These are phyloP conservation scores for Quadroppia sp. DNA, from an alignment of 2,888 invertebrate species.

Conservation along the genomic window DNA sequence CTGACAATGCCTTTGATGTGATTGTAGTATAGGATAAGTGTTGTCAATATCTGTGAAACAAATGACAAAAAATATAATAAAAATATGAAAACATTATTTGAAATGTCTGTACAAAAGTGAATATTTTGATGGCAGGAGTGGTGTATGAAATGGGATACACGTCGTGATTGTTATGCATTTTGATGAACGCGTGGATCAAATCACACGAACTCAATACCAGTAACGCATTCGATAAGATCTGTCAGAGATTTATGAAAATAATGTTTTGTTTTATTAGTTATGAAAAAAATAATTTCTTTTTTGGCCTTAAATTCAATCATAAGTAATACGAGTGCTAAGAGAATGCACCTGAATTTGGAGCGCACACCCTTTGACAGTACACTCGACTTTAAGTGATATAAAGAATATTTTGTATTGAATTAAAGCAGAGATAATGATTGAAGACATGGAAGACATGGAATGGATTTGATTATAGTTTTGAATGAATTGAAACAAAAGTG, in stretches of 20 bases:
- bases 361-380: too few species aligned
- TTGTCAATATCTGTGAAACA: neutral
- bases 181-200: neutral
- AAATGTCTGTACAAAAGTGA: conserved; percentile 6
- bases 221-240: neutral
- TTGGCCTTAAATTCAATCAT: too few species aligned
- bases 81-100: neutral
- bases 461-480: too few species aligned
- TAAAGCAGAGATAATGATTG: too few species aligned
- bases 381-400: too few species aligned
- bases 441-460: too few species aligned
- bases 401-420: too few species aligned
- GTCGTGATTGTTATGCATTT: neutral
- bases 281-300: too few species aligned
- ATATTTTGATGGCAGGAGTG: conserved; percentile 2
- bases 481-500: neutral
- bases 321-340: too few species aligned
- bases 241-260: neutral
- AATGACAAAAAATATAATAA: neutral
- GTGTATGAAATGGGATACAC: neutral
- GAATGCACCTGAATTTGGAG: too few species aligned
- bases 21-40: neutral
- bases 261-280: neutral
- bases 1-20: neutral
- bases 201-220: neutral